Evolutionary conservation across 2,797 vertebrate genomes (phyloP).

Genomic region (Neosalanx taihuensis): DNA sequence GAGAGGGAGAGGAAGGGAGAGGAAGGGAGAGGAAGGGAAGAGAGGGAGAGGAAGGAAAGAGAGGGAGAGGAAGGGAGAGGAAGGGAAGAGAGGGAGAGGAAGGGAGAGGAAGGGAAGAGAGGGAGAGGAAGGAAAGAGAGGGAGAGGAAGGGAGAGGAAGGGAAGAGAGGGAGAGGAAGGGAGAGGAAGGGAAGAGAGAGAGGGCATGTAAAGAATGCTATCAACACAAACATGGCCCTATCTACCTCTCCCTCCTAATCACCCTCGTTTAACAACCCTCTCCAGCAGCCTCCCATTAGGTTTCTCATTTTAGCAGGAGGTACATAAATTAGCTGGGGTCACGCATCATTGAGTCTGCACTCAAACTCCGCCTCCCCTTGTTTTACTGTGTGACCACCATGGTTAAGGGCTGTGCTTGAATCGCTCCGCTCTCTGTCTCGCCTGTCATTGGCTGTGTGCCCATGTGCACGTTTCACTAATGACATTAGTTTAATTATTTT

Average conservation of each 20-base stretch:
- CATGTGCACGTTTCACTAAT: no score
- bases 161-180: neutral
- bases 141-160: neutral
- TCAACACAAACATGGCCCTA: constrained; percentile 15
- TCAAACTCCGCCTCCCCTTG: neutral
- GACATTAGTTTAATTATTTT: no score
- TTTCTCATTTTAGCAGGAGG: constrained; percentile 19
- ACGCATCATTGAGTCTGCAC: constrained; percentile 18
- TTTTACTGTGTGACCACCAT: neutral
- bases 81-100: neutral
- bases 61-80: neutral
- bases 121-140: neutral
- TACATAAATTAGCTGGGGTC: constrained; percentile 28
- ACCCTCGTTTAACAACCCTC: constrained; percentile 22
- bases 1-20: no score
- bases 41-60: no score
- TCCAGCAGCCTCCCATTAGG: constrained; percentile 24
- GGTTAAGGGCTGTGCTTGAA: neutral
- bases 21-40: no score
- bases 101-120: neutral
- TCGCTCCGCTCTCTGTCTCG: neutral
- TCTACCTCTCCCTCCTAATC: constrained; percentile 19
- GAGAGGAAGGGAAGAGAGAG: neutral
- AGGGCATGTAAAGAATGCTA: neutral
- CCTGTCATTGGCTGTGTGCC: no score